These are phyloP conservation scores for Dusona sp. DNA, from an alignment of 2,888 invertebrate species.

Conservation along the genomic window DNA sequence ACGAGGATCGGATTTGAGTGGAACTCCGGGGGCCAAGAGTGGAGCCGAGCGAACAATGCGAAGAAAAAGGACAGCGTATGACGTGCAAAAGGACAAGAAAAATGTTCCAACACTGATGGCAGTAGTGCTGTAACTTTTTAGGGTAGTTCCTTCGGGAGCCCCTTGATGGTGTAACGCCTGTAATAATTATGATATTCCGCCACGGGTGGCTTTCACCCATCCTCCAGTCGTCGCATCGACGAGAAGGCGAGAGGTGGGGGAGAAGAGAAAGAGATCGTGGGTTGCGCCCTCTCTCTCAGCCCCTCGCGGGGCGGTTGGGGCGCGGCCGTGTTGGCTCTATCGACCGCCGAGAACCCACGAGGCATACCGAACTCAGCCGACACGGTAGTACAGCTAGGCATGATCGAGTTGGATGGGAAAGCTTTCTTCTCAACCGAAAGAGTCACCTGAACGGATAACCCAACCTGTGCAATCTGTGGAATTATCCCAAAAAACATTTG, in stretches of 20 bases:
- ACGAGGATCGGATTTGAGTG: not conserved
- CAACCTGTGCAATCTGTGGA: not conserved
- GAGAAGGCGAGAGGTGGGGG: constrained; percentile 25
- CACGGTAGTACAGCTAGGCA: constrained; percentile 61
- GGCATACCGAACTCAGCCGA: constrained; percentile 80
- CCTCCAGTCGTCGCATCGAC: constrained; percentile 31
- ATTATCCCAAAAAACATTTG: not conserved
- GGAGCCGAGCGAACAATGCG: not conserved
- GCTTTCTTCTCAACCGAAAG: constrained; percentile 26
- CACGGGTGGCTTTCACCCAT: constrained; percentile 71
- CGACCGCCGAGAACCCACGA: constrained; percentile 84
- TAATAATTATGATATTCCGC: constrained; percentile 82
- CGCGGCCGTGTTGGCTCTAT: constrained; percentile 85
- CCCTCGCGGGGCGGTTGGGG: constrained; percentile 81
- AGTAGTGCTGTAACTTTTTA: constrained; percentile 68
- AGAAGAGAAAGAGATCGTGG: constrained; percentile 16
- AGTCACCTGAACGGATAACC: not conserved
- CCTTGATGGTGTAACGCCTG: constrained; percentile 75
- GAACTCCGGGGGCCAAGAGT: not conserved
- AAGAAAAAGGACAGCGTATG: not conserved
- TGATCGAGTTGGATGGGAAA: constrained; percentile 56
- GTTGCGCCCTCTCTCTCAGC: constrained; percentile 69
- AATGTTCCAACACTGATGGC: constrained; percentile 39
- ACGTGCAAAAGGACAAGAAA: not conserved
- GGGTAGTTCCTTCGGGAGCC: constrained; percentile 70